Evolutionary conservation across 2,888 invertebrate species (phyloP).

Genomic region (Acleris emargana): DNA sequence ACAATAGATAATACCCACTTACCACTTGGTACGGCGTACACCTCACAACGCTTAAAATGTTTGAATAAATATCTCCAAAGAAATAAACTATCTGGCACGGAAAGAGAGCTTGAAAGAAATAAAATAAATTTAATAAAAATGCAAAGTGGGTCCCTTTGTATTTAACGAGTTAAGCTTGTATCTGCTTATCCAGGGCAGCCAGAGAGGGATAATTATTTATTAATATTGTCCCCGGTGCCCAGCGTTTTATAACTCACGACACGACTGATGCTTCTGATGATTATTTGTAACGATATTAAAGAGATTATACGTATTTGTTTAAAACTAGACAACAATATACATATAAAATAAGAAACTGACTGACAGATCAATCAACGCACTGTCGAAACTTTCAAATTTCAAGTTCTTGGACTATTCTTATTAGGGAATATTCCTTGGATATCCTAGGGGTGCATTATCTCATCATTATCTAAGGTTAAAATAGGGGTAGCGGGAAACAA

Average conservation of each 20-base stretch:
- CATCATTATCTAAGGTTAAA: too few relatives aligned
- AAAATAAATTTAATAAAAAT: slow-evolving; percentile 38
- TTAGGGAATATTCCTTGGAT: too few relatives aligned
- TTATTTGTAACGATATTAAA: background rate
- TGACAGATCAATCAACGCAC: too few relatives aligned
- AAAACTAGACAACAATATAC: too few relatives aligned
- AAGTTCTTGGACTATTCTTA: too few relatives aligned
- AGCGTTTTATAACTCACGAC: slow-evolving; percentile 13
- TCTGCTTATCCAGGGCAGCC: slow-evolving; percentile 58
- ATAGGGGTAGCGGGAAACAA: too few relatives aligned
- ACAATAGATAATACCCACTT: too few relatives aligned
- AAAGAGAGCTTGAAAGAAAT: slow-evolving; percentile 19
- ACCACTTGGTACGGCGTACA: background rate
- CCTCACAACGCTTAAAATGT: slow-evolving; percentile 19
- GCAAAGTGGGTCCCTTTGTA: slow-evolving; percentile 38
- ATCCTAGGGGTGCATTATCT: too few relatives aligned
- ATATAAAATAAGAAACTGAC: too few relatives aligned
- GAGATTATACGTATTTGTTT: too few relatives aligned
- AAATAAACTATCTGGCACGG: slow-evolving; percentile 23
- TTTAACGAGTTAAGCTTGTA: slow-evolving; percentile 59
- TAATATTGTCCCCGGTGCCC: slow-evolving; percentile 59
- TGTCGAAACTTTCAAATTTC: too few relatives aligned
- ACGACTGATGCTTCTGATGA: slow-evolving; percentile 9
- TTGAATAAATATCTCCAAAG: slow-evolving; percentile 25
- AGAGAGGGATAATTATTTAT: slow-evolving; percentile 71